Conservation (phyloP, 1,140 invertebrate species). For the Leptopilina boulardi region DNA sequence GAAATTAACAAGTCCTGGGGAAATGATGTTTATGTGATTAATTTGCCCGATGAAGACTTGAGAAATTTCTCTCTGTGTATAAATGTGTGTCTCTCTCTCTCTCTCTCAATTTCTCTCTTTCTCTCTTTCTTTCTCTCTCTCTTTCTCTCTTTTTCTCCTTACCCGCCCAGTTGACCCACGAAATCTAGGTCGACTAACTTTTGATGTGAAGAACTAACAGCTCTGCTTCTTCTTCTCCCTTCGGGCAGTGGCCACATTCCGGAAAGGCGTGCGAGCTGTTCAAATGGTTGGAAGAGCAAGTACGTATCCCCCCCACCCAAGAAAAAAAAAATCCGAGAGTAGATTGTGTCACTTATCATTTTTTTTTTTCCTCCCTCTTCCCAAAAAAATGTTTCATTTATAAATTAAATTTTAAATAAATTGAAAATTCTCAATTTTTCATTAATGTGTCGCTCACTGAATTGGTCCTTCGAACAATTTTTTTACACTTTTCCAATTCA, state of each 20-base stretch:
- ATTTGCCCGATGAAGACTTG: slow-evolving; percentile 50
- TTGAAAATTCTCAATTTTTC: slow-evolving; percentile 35
- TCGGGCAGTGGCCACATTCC: slow-evolving; percentile 97
- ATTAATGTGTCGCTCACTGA: slow-evolving; percentile 9
- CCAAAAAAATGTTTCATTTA: slow-evolving; percentile 40
- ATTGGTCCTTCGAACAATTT: slow-evolving; percentile 28
- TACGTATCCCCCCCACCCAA: slow-evolving; percentile 89
- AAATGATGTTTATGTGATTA: slow-evolving; percentile 22
- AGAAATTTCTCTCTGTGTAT: slow-evolving; percentile 39
- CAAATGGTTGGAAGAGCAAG: slow-evolving; percentile 98
- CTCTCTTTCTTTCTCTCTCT: no score
- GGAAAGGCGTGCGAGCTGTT: slow-evolving; percentile 99
- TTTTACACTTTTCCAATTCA: slow-evolving; percentile 19
- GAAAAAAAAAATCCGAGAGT: slow-evolving; percentile 67
- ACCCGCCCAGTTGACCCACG: slow-evolving; percentile 57
- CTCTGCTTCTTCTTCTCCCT: slow-evolving; percentile 75
- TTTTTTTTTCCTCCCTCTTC: slow-evolving; percentile 46
- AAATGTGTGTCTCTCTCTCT: no score
- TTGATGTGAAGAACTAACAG: slow-evolving; percentile 75
- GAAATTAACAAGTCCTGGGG: not conserved
- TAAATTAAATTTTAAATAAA: no score
- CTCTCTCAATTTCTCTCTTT: no score
- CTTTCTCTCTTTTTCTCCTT: not conserved
- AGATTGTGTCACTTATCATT: slow-evolving; percentile 70
- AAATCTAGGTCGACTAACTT: slow-evolving; percentile 69